These are phyloP conservation scores for Paralvinella palmiformis DNA, from an alignment of 1,140 invertebrate species.

Conservation along the genomic window DNA sequence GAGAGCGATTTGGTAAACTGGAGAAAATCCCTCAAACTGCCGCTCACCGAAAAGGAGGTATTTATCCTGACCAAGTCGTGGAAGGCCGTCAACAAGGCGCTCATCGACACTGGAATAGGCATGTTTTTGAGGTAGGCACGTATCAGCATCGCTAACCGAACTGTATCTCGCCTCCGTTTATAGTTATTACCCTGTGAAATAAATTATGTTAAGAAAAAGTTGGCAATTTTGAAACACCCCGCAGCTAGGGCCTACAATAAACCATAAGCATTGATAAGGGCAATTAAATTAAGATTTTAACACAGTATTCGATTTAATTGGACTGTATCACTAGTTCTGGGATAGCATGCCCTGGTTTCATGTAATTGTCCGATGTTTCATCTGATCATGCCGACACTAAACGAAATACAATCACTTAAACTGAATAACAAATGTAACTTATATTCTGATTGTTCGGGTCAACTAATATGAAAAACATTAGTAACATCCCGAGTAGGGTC, in stretches of 20 bases:
- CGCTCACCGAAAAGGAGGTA: slow-evolving; percentile 77
- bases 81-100: slow-evolving; percentile 79
- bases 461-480: not conserved
- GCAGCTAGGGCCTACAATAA: not conserved
- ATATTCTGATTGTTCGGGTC: too few species aligned
- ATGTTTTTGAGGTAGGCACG: slow-evolving; percentile 83
- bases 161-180: not conserved
- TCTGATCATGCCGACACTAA: too few species aligned
- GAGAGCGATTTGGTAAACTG: not conserved
- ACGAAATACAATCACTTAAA: too few species aligned
- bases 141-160: not conserved
- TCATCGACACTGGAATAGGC: slow-evolving; percentile 77
- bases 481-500: not conserved
- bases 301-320: too few species aligned
- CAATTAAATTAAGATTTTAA: too few species aligned
- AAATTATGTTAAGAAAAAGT: not conserved
- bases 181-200: not conserved
- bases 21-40: slow-evolving; percentile 49
- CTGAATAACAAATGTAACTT: too few species aligned
- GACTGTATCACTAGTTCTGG: too few species aligned
- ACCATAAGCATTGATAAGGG: not conserved
- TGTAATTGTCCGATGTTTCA: too few species aligned
- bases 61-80: slow-evolving; percentile 81
- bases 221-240: not conserved
- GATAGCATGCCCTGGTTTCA: too few species aligned